Conservation (phyloP, 2,888 invertebrate species). For the Dichetophora obliterata region DNA sequence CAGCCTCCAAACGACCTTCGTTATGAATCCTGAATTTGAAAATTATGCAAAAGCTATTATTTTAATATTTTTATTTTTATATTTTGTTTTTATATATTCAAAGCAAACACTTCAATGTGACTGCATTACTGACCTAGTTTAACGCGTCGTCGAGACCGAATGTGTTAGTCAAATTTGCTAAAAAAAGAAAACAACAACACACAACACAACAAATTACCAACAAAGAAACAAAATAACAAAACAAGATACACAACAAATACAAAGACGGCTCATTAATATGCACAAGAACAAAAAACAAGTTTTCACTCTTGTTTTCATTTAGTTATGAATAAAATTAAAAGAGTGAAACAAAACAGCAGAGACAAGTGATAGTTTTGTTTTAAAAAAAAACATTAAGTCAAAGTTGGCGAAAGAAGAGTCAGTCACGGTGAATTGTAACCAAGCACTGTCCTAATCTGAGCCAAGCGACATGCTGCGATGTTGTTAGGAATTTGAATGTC, state of each 20-base stretch:
- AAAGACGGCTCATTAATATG: slow-evolving; percentile 8
- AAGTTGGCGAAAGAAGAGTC: too few relatives aligned
- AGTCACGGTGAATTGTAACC: too few relatives aligned
- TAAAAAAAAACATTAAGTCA: too few relatives aligned
- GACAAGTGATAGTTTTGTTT: too few relatives aligned
- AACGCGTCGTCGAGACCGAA: slow-evolving; percentile 3
- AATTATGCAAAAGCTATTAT: not conserved
- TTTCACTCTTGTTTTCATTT: slow-evolving; percentile 27
- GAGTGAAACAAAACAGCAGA: not conserved
- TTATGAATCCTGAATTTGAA: slow-evolving; percentile 7
- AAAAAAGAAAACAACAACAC: not conserved
- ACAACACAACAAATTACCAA: not conserved
- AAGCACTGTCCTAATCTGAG: too few relatives aligned
- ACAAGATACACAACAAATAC: not conserved
- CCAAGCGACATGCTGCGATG: not conserved
- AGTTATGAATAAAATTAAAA: slow-evolving; percentile 26
- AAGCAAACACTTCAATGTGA: not conserved
- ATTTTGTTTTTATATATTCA: too few relatives aligned
- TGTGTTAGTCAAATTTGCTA: not conserved
- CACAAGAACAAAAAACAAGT: slow-evolving; percentile 22
- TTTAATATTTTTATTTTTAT: too few relatives aligned
- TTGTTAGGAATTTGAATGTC: not conserved
- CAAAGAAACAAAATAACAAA: slow-evolving; percentile 1
- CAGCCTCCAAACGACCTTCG: not conserved
- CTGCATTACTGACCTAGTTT: slow-evolving; percentile 17